Conservation (phyloP, 2,888 invertebrate genomes). For the Macropis europaea region DNA sequence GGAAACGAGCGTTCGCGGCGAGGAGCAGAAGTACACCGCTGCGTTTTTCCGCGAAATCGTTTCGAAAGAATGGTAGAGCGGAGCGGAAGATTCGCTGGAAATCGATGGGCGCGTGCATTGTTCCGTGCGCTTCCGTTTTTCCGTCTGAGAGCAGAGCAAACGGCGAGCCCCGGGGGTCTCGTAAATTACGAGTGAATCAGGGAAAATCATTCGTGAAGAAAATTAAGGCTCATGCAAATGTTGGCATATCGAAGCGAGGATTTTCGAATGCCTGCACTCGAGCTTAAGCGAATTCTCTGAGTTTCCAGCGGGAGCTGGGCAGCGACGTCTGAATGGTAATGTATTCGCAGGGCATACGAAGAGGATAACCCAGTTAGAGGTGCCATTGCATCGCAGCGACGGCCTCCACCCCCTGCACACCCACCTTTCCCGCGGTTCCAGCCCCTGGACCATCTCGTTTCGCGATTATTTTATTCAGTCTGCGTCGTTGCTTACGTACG, state of each 20-base stretch:
- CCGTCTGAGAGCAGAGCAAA: not conserved
- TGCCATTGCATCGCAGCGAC: slow-evolving; percentile 24
- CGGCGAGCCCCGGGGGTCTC: not conserved
- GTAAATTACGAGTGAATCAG: not conserved
- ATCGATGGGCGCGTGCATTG: too few relatives aligned
- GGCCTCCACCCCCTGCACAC: not conserved
- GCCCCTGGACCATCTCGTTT: not conserved
- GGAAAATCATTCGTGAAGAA: not conserved
- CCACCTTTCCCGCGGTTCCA: not conserved
- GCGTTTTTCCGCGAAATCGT: too few relatives aligned
- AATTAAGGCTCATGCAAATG: not conserved
- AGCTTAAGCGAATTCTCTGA: slow-evolving; percentile 20
- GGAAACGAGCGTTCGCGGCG: too few relatives aligned
- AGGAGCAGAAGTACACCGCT: too few relatives aligned
- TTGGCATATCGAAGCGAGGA: not conserved
- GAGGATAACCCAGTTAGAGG: slow-evolving; percentile 44
- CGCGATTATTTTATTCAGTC: slow-evolving; percentile 33
- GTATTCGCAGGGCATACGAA: slow-evolving; percentile 59
- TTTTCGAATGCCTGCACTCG: not conserved
- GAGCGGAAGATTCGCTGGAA: too few relatives aligned
- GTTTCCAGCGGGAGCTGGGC: slow-evolving; percentile 1
- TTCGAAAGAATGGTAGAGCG: too few relatives aligned
- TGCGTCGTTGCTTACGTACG: slow-evolving; percentile 7
- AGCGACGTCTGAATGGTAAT: slow-evolving; percentile 53
- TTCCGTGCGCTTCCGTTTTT: too few relatives aligned